Evolutionary conservation across 2,888 invertebrate species (phyloP), one percentile per base, ranked within the genome.

Genomic region (Nomada ferruginata): DNA sequence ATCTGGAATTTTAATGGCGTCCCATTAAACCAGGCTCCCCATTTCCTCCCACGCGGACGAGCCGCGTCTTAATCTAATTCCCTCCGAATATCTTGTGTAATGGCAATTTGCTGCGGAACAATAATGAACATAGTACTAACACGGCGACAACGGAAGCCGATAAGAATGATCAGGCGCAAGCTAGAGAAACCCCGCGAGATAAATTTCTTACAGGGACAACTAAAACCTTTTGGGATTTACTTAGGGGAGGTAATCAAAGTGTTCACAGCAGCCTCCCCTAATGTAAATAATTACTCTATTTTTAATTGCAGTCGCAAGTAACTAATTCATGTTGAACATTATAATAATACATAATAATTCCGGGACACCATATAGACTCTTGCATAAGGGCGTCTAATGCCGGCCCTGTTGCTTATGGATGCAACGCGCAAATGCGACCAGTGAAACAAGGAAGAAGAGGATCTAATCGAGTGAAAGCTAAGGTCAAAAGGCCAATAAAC

Each of bases 401-500:
- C 29, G 29, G 29, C 29, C 29, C 7, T 36, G 36, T 36, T 36
- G 36, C 36, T 36, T 36, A 9, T 42, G 50, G 50, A 61, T 61
- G 63, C 52, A 55, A 55, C 55, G 44, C 23, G 61, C 23, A 42
- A 26, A 29, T n/a, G 26, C 55, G 61, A 55, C 42, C 26, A 71
- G 82, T 76, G 81, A 82, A 82, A 80, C 71, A 80, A 82, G 82
- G 82, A 82, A 82, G 82, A 75, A 75, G 57, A 73, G 60, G 64
- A 71, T 44, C 71, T 80, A 80, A 82, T 80, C 75, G 75, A 80
- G 82, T 82, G 82, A 82, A 82, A 82, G 82, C 81, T 80, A 80
- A 80, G 82, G 82, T 82, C 75, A 76, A 76, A 75, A 82, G 82
- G 82, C 82, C 82, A 82, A 82, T 82, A 80, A 80, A 76, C 81